A percentile compares a stretch with the other conserved stretches of the same genome.
Evolutionary conservation across 1,140 invertebrate species (phyloP).

Genomic region (Aleiodes sp.): DNA sequence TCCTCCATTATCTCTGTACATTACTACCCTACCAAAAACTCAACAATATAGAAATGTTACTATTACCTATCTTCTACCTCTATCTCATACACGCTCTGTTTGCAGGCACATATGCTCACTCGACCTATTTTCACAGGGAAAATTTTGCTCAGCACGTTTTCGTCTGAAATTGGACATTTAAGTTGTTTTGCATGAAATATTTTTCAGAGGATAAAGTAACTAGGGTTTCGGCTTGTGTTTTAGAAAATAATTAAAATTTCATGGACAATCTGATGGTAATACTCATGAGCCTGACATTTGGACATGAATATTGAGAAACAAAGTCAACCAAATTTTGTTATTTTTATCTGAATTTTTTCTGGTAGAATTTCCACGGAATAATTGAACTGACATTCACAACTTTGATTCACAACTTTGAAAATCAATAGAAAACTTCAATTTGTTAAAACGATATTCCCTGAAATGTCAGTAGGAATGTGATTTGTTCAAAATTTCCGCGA

Average conservation of each 20-base stretch:
- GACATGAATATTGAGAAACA: neutral
- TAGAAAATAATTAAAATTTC: neutral
- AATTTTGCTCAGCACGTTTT: slow-evolving; percentile 24
- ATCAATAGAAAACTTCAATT: too few species aligned
- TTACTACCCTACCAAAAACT: neutral
- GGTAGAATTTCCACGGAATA: too few species aligned
- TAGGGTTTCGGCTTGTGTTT: too few species aligned
- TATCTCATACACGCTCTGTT: neutral
- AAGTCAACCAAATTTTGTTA: neutral
- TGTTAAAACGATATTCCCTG: too few species aligned
- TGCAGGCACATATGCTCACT: slow-evolving; percentile 2
- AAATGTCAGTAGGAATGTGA: too few species aligned
- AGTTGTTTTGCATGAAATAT: neutral
- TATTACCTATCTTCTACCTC: neutral
- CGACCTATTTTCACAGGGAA: slow-evolving; percentile 31
- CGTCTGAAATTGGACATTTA: slow-evolving; percentile 26
- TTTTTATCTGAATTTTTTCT: too few species aligned
- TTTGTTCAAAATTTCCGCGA: too few species aligned
- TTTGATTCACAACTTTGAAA: too few species aligned
- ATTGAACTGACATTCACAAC: too few species aligned
- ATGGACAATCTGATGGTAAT: too few species aligned
- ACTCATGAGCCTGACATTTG: too few species aligned
- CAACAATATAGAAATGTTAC: neutral
- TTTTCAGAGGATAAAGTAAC: too few species aligned
- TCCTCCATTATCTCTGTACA: neutral